Evolutionary conservation across 2,113 vertebrate species (phyloP).

Genomic region (Podarcis muralis): DNA sequence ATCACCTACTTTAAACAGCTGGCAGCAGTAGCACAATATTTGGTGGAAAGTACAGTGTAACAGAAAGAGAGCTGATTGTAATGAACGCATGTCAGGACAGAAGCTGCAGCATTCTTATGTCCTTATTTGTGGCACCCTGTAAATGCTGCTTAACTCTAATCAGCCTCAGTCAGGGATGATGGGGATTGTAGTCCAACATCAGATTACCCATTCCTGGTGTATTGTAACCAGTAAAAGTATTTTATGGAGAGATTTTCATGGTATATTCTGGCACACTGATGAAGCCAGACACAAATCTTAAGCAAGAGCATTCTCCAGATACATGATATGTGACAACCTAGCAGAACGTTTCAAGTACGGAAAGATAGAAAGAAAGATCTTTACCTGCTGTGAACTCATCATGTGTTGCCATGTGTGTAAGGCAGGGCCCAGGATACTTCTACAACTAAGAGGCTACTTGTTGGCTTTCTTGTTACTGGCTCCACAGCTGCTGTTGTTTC

Average conservation of each 20-base stretch:
- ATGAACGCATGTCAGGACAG: too few relatives aligned
- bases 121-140: too few relatives aligned
- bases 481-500: not conserved
- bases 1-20: not conserved
- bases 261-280: not conserved
- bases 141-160: not conserved
- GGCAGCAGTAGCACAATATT: too few relatives aligned
- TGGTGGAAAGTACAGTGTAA: too few relatives aligned
- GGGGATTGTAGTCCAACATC: not conserved
- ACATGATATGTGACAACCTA: not conserved
- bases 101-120: too few relatives aligned
- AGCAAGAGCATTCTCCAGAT: not conserved
- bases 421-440: fast-evolving
- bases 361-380: not conserved
- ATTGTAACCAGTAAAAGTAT: not conserved
- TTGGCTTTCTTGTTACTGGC: not conserved
- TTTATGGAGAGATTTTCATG: not conserved
- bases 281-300: not conserved
- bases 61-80: too few relatives aligned
- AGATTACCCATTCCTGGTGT: not conserved
- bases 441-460: not conserved
- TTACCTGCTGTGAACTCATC: constrained; percentile 62
- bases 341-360: not conserved
- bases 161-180: not conserved
- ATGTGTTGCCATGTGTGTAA: constrained; percentile 39